phyloP scores from a whole-genome alignment of 2,888 invertebrate genomes.

The Coelopa pilipes region DNA sequence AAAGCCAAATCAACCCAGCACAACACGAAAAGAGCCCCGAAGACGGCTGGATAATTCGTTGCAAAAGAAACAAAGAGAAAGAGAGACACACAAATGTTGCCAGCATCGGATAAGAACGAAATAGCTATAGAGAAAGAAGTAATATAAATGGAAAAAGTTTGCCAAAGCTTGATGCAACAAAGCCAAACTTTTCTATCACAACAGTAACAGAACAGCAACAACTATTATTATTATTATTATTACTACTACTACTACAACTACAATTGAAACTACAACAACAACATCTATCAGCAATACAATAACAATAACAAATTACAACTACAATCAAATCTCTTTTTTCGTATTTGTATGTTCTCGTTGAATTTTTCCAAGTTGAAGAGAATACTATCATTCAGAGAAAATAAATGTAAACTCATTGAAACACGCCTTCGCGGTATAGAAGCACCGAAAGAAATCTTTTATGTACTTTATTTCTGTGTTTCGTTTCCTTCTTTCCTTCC shows the following conservation, averaged over 20 bases:
- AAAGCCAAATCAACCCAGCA: background rate
- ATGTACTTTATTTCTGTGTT: too few species aligned
- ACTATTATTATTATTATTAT: conserved; percentile 24
- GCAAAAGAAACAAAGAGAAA: background rate
- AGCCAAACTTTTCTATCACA: conserved; percentile 33
- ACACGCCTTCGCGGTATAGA: conserved; percentile 54
- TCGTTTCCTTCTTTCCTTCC: too few species aligned
- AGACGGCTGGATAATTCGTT: background rate
- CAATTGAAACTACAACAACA: conserved; percentile 33
- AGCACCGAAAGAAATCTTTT: conserved; percentile 41
- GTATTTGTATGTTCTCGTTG: conserved; percentile 67
- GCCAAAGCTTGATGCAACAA: conserved; percentile 27
- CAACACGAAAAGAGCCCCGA: background rate
- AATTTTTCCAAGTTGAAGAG: conserved; percentile 54
- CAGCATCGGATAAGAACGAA: background rate
- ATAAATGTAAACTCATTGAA: conserved; percentile 65
- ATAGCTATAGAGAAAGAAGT: conserved; percentile 1
- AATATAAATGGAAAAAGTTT: conserved; percentile 32
- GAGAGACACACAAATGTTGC: background rate
- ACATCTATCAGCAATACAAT: conserved; percentile 48
- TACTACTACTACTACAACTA: conserved; percentile 29
- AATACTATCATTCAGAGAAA: conserved; percentile 65
- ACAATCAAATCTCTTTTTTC: conserved; percentile 65
- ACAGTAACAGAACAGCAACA: background rate
- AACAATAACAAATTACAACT: conserved; percentile 42